Percentiles rank a stretch among this genome's conserved stretches.
Conservation (phyloP, 2,888 invertebrate genomes). For the Dromius quadrimaculatus region DNA sequence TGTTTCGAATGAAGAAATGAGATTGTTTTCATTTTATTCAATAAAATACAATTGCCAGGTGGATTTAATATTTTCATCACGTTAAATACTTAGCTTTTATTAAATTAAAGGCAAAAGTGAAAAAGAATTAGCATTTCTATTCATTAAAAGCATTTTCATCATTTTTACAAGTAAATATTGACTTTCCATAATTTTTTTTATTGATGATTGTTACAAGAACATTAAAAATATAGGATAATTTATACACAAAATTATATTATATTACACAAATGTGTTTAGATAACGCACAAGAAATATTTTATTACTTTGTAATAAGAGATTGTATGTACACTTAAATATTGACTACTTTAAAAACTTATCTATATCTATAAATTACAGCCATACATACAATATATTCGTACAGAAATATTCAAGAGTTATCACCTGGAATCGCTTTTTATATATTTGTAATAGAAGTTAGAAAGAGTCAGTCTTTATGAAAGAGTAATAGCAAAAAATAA, state of each 20-base stretch:
- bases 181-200: slow-evolving; percentile 22
- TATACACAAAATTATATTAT: slow-evolving; percentile 30
- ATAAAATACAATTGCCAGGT: too few relatives aligned
- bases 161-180: slow-evolving; percentile 15
- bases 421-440: slow-evolving; percentile 12
- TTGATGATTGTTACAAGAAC: slow-evolving; percentile 39
- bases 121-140: too few relatives aligned
- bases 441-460: slow-evolving; percentile 23
- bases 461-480: slow-evolving; percentile 37
- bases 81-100: too few relatives aligned
- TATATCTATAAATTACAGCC: slow-evolving; percentile 18
- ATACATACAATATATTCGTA: slow-evolving; percentile 27
- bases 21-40: too few relatives aligned
- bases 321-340: slow-evolving; percentile 13
- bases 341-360: slow-evolving; percentile 25
- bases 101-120: too few relatives aligned
- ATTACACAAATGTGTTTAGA: slow-evolving; percentile 10
- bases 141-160: too few relatives aligned
- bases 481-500: slow-evolving; percentile 25
- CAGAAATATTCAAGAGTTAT: slow-evolving; percentile 34
- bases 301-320: slow-evolving; percentile 27
- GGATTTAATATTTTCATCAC: too few relatives aligned
- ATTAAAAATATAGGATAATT: slow-evolving; percentile 29
- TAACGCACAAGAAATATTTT: slow-evolving; percentile 11
- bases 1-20: too few relatives aligned